Evolutionary conservation across 2,888 invertebrate genomes (phyloP).

Genomic region (Marasmarcha lunaedactyla): DNA sequence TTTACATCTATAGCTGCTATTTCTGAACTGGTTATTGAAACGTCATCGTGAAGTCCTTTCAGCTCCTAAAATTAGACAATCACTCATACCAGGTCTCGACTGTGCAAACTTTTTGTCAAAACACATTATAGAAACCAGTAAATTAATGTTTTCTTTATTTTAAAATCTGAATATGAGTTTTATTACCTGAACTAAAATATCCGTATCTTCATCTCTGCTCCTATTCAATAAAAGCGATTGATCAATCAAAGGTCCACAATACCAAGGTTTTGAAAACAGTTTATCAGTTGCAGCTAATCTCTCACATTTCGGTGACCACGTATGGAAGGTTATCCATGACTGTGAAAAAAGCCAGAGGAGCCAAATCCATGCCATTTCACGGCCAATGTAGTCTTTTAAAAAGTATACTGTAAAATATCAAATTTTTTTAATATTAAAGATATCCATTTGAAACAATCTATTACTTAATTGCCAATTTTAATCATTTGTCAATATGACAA

Average conservation of each 20-base stretch:
- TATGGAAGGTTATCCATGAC: constrained; percentile 86
- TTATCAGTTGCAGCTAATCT: constrained; percentile 87
- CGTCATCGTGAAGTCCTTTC: constrained; percentile 24
- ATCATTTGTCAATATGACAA: no score
- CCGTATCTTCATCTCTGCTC: constrained; percentile 75
- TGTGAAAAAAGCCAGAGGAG: constrained; percentile 85
- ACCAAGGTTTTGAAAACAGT: constrained; percentile 87
- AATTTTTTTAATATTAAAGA: no score
- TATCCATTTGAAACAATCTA: no score
- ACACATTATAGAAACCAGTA: no score
- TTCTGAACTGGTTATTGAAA: constrained; percentile 32
- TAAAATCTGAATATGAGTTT: no score
- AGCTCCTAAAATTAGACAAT: no score
- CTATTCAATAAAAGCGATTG: constrained; percentile 87
- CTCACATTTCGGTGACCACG: constrained; percentile 88
- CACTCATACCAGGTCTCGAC: no score
- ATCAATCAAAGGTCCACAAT: constrained; percentile 84
- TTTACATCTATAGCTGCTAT: constrained; percentile 65
- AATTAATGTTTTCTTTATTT: no score
- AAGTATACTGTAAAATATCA: constrained; percentile 48
- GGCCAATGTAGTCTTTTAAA: constrained; percentile 64
- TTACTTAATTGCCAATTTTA: no score
- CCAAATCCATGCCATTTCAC: constrained; percentile 83
- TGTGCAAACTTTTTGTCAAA: no score
- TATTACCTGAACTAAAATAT: constrained; percentile 50